Evolutionary conservation across 1,140 invertebrate species (phyloP), one percentile per base, ranked within the genome.

Genomic region (Pseudomyrmex gracilis): DNA sequence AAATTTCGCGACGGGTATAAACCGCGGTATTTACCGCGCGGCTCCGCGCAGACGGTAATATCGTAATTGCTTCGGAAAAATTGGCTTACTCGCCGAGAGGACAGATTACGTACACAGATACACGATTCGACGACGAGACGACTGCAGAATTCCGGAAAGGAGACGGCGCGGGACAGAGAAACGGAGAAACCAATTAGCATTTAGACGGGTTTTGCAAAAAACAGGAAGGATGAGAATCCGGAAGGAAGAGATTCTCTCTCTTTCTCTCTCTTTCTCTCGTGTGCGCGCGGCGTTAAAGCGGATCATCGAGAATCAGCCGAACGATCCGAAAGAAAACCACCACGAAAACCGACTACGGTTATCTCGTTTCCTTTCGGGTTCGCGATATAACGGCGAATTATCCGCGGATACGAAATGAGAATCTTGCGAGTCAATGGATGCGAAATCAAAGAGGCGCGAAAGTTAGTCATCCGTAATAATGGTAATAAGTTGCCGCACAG

Each of bases 181-280:
- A 73, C 61, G 76, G 68, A 55, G 67, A 73, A 82, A 87, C 83
- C 67, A 87, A 87, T 87, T 87, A 87, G 85, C 85, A 87, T 87
- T 87, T 87, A 87, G 85, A 87, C 76, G 71, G 85, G 83, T 82
- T 87, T 82, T 49, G 76, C 51, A 53, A 60, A 61, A 82, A 61
- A 60, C 57, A 49, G 67, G 77, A 60, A 51, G 67, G 67, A 61
- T 60, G 82, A 57, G 43, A 49, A 22, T 43, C 73, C 24, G 53
- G 47, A 66, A 57, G 61, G 63, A 67, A 20, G 64, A 45, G 61
- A 63, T 24, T 57, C 60, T 22, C 76, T 57, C 60, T 45, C 17
- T 61, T 8, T 53, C 66, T 71, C 60, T 60, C 77, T 45, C 53
- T 43, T 15, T 83, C 63, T n/a, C 20, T 61, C 43, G n/a, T 47